A percentile compares a stretch with the other conserved stretches of the same genome.
Conservation (phyloP, 2,888 invertebrate species). For the Lumbricus terrestris region DNA sequence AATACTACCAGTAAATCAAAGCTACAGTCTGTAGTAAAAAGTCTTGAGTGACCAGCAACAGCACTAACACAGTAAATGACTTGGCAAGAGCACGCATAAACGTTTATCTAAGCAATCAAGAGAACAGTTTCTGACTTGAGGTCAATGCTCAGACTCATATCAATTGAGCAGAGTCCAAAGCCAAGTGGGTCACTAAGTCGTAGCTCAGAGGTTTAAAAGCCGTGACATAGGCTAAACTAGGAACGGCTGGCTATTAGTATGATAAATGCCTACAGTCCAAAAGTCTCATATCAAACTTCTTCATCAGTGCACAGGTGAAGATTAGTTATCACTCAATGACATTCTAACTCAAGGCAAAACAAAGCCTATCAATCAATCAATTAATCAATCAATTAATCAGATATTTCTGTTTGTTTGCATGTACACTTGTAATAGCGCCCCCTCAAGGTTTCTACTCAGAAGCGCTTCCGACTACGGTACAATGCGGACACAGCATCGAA, state of each 20-base stretch:
- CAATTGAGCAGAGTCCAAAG: neutral
- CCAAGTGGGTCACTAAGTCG: neutral
- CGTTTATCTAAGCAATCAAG: neutral
- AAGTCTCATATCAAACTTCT: neutral
- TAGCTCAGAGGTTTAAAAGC: neutral
- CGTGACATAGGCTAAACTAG: neutral
- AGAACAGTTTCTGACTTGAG: neutral
- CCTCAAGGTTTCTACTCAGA: too few species aligned
- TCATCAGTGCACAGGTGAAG: neutral
- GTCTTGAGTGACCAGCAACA: neutral
- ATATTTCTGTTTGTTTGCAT: too few species aligned
- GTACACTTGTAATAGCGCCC: too few species aligned
- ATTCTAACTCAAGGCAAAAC: too few species aligned
- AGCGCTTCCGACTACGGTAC: too few species aligned
- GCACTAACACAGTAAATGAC: neutral
- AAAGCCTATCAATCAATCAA: neutral
- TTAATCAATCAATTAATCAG: too few species aligned
- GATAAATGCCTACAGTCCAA: neutral
- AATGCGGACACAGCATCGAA: too few species aligned
- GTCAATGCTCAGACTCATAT: neutral
- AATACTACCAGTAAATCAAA: neutral
- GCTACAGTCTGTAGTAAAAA: neutral
- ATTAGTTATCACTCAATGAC: too few species aligned
- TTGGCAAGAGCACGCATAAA: neutral
- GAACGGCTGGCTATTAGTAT: neutral